A percentile compares a stretch with the other conserved stretches of the same genome.
phyloP scores from a whole-genome alignment of 2,888 invertebrate genomes.

The Pammene fasciana region DNA sequence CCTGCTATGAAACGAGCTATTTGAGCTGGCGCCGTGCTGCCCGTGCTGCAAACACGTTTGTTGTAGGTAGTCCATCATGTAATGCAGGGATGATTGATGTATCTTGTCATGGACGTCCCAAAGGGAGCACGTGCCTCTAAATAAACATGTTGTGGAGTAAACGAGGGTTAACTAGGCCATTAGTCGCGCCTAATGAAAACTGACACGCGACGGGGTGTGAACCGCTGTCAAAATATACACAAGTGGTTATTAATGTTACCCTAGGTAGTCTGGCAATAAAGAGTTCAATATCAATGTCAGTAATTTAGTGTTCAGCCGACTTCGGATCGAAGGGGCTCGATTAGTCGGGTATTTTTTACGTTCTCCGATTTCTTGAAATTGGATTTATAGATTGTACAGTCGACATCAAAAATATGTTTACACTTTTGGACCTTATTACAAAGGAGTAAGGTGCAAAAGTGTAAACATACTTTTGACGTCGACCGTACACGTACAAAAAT shows the following conservation, averaged over 20 bases:
- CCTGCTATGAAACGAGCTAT: no score
- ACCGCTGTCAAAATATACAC: constrained; percentile 53
- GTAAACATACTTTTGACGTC: no score
- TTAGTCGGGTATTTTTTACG: no score
- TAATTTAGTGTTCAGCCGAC: not conserved
- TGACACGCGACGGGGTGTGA: constrained; percentile 56
- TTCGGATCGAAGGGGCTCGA: not conserved
- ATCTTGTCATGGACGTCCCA: not conserved
- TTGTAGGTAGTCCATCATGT: not conserved
- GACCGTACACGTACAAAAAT: no score
- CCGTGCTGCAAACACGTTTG: not conserved
- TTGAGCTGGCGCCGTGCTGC: no score
- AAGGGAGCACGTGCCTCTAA: constrained; percentile 11
- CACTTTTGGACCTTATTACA: no score
- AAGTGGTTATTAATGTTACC: constrained; percentile 46
- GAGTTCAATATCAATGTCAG: constrained; percentile 16
- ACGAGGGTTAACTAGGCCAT: constrained; percentile 46
- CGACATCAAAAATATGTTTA: no score
- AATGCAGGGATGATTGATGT: constrained; percentile 6
- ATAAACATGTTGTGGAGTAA: constrained; percentile 28
- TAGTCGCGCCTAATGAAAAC: constrained; percentile 57
- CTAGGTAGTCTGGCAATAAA: not conserved
- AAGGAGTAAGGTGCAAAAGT: no score
- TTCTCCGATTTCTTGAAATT: no score
- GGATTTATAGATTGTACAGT: no score